Evolutionary conservation across 2,888 invertebrate genomes (phyloP).

Genomic region (Ypsolopha scabrella): DNA sequence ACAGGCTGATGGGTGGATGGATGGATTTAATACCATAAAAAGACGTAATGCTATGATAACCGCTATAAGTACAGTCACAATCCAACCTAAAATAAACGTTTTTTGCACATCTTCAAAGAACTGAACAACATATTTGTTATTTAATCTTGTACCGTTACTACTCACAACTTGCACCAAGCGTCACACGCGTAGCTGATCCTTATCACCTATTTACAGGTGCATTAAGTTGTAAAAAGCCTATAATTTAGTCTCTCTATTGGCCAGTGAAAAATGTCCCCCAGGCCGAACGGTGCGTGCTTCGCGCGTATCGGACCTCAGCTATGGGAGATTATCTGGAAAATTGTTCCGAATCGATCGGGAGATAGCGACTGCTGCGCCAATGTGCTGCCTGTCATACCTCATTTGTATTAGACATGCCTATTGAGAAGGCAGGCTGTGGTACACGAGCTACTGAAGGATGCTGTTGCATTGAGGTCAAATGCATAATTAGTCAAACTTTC

Average conservation of each 20-base stretch:
- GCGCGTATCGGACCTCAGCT: not conserved
- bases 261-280: constrained; percentile 49
- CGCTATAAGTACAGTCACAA: too few species aligned
- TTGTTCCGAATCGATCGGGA: not conserved
- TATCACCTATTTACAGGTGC: constrained; percentile 54
- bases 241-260: constrained; percentile 40
- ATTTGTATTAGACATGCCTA: not conserved
- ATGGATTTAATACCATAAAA: too few species aligned
- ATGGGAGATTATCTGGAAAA: not conserved
- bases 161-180: constrained; percentile 17
- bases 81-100: too few species aligned
- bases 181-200: constrained; percentile 30
- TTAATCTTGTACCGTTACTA: not conserved
- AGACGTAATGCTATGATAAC: too few species aligned
- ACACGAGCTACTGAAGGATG: too few species aligned
- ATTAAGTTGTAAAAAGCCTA: constrained; percentile 59
- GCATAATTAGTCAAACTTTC: too few species aligned
- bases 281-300: constrained; percentile 17
- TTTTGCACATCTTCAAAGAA: too few species aligned
- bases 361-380: not conserved
- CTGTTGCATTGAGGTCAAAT: too few species aligned
- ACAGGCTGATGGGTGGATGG: too few species aligned
- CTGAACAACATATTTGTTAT: too few species aligned
- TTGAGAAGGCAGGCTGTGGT: too few species aligned
- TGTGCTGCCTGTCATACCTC: not conserved